These are phyloP conservation scores for Bellardia pandia DNA, from an alignment of 2,888 invertebrate species.

Conservation along the genomic window DNA sequence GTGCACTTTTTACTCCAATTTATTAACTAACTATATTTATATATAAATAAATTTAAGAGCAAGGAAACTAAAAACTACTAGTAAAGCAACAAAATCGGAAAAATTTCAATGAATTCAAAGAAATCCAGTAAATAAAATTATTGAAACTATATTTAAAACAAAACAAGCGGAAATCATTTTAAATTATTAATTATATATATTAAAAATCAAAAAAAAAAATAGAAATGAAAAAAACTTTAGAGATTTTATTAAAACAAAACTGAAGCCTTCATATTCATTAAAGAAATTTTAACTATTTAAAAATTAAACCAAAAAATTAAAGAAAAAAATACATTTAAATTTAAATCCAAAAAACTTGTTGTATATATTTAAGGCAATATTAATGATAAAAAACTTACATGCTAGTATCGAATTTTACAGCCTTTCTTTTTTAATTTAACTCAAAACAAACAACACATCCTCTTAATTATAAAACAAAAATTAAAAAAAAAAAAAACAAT, in stretches of 20 bases:
- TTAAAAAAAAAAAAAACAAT: constrained; percentile 35
- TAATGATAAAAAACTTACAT: constrained; percentile 43
- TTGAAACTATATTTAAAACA: constrained; percentile 21
- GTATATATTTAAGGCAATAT: constrained; percentile 54
- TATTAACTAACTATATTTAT: constrained; percentile 18
- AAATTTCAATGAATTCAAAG: constrained; percentile 17
- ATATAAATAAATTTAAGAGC: constrained; percentile 27
- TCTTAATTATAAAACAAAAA: constrained; percentile 43
- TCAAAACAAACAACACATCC: constrained; percentile 10
- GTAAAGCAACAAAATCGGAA: constrained; percentile 6
- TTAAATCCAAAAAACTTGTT: constrained; percentile 46
- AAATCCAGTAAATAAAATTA: constrained; percentile 8
- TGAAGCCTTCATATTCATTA: constrained; percentile 54
- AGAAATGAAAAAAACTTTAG: constrained; percentile 30
- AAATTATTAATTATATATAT: constrained; percentile 40
- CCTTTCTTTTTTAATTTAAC: constrained; percentile 56
- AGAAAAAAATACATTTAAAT: neutral
- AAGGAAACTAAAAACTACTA: neutral
- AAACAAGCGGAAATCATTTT: constrained; percentile 38
- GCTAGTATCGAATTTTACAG: constrained; percentile 60
- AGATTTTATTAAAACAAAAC: constrained; percentile 57
- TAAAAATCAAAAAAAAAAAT: neutral
- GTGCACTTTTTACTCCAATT: constrained; percentile 68
- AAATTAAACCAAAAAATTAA: constrained; percentile 20
- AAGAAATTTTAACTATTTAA: constrained; percentile 46